Conservation (phyloP, 2,113 vertebrate species). For the Lasiurus borealis region DNA sequence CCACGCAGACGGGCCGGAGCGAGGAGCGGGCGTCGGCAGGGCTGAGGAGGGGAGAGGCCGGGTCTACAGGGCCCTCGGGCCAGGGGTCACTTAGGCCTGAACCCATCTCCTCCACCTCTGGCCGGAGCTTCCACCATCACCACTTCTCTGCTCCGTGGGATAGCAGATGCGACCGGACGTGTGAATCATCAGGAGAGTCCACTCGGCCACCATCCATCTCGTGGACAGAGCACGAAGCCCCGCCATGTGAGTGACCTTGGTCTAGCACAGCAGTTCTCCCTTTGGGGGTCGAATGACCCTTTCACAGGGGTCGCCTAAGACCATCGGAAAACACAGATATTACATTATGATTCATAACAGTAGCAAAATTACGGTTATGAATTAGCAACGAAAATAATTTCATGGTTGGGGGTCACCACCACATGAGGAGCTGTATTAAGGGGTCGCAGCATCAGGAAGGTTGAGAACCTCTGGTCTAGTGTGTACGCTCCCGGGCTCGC, state of each 20-base stretch:
- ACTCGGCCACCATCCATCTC: neutral
- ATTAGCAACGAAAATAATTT: too few relatives aligned
- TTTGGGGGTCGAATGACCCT: too few relatives aligned
- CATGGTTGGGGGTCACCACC: too few relatives aligned
- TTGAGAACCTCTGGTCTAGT: too few relatives aligned
- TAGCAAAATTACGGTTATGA: too few relatives aligned
- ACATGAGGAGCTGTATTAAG: too few relatives aligned
- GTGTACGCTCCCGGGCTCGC: neutral
- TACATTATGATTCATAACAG: too few relatives aligned
- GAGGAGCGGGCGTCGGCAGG: fast-evolving
- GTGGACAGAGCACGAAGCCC: neutral
- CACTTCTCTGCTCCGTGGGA: neutral
- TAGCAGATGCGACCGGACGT: fast-evolving
- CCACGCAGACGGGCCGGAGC: neutral
- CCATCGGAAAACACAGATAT: too few relatives aligned
- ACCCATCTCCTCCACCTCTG: fast-evolving
- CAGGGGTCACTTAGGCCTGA: neutral
- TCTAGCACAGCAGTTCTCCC: too few relatives aligned
- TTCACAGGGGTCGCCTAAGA: too few relatives aligned
- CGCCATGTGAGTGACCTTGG: neutral
- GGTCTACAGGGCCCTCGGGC: neutral
- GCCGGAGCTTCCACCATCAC: neutral
- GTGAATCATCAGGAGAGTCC: fast-evolving
- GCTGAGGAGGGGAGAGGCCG: neutral
- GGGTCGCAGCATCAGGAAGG: too few relatives aligned